A percentile compares a stretch with the other conserved stretches of the same genome.
These are phyloP conservation scores for Phodopus roborovskii DNA, from an alignment of 2,113 vertebrate genomes.

Conservation along the genomic window DNA sequence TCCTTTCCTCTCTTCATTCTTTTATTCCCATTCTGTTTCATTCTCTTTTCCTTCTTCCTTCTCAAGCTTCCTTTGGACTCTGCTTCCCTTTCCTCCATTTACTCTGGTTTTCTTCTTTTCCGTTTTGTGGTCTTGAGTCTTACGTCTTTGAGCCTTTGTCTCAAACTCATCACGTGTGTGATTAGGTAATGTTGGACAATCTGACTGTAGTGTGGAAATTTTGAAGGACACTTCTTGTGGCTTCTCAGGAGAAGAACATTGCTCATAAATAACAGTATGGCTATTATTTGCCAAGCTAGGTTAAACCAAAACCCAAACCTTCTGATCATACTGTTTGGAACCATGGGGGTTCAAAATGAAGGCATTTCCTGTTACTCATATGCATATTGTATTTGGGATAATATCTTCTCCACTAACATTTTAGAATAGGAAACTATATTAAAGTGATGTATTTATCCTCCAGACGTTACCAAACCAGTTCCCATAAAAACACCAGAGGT, in stretches of 20 bases:
- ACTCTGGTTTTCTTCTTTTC: neutral
- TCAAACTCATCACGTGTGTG: slow-evolving; percentile 1
- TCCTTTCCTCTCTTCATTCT: neutral
- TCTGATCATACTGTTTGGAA: slow-evolving; percentile 55
- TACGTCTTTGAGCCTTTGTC: slow-evolving; percentile 10
- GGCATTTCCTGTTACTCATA: slow-evolving; percentile 6
- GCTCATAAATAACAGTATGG: slow-evolving; percentile 50
- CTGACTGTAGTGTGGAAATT: neutral
- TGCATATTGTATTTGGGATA: slow-evolving; percentile 48
- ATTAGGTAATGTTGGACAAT: neutral
- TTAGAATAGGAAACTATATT: slow-evolving; percentile 49
- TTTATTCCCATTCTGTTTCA: neutral
- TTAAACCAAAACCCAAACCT: neutral
- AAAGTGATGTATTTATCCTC: slow-evolving; percentile 40
- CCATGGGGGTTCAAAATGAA: slow-evolving; percentile 10
- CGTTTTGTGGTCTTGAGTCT: slow-evolving; percentile 17
- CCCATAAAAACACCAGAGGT: slow-evolving; percentile 24
- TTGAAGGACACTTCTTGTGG: slow-evolving; percentile 59
- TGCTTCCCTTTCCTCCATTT: neutral
- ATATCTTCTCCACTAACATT: neutral
- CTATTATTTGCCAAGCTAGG: slow-evolving; percentile 54
- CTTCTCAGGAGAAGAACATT: slow-evolving; percentile 48
- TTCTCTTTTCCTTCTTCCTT: neutral
- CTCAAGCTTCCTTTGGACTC: neutral
- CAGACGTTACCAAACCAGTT: slow-evolving; percentile 15